Base-by-base conservation (phyloP, 2,113 vertebrate species). In the Antechinus flavipes region DNA sequence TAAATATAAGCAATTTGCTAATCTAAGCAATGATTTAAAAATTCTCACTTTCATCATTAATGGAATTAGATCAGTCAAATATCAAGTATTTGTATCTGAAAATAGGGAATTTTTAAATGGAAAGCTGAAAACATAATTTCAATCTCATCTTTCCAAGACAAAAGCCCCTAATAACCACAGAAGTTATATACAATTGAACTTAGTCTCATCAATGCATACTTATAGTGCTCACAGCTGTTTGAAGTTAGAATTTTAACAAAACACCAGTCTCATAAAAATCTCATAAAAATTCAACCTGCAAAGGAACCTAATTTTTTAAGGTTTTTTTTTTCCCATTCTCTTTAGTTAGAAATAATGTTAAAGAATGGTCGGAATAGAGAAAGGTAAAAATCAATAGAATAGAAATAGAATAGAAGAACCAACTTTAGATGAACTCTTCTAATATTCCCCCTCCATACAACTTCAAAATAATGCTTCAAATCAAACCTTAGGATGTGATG, bases 121-220 rank as follows among this genome's bases (percentile, higher is more conserved):
- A 8, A 94, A 97, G 93, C 90, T 16, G 91, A 10, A 95, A 96
- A 91, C 7, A 90, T 95, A 49, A 95, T 95, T 96, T 97, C 7
- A 91, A 91, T 26, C 53, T 92, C 93, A 1, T 91, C 46, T 97
- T 96, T 97, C 93, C 96, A n/a, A 1, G 95, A 95, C 90, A 89
- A 22, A 93, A 96, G 93, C 8, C 90, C 52, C 42, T 50, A 76
- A 4, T 91, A 96, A 92, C 25, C 14, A 94, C 42, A 93, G 50
- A 95, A 25, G 30, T 94, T 0, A 0, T 94, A 91, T 93, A 4
- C 91, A 52, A 90, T 0, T 2, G 19, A 55, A 68, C 11, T 14
- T 35, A 16, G 11, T 90, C 26, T 23, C 53, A 42, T 49, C 96
- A 94, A 61, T 25, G 4, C 1, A 0, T 49, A 22, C 16, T 92